Evolutionary conservation across 2,888 invertebrate species (phyloP).

Genomic region (Heteromurus nitidus): DNA sequence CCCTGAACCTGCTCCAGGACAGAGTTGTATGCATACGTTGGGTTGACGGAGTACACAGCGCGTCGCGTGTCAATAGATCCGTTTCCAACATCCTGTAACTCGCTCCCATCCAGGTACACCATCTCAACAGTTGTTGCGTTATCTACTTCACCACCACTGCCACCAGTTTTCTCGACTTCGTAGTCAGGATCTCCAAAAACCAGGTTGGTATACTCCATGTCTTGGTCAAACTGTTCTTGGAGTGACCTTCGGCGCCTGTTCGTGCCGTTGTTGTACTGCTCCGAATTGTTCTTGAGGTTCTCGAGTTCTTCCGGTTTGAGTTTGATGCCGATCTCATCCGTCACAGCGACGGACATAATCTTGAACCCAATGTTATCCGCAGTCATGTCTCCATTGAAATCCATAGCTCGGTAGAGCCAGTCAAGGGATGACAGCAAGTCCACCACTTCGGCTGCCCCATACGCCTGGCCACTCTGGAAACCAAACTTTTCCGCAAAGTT

Average conservation of each 20-base stretch:
- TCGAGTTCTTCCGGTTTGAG: not conserved
- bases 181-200: not conserved
- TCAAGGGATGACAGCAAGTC: constrained; percentile 45
- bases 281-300: not conserved
- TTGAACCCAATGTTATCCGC: constrained; percentile 64
- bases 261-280: not conserved
- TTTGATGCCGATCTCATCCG: constrained; percentile 17
- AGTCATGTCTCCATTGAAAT: constrained; percentile 63
- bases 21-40: constrained; percentile 2
- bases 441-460: constrained; percentile 60
- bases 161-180: not conserved
- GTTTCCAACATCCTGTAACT: not conserved
- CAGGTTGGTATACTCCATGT: not conserved
- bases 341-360: constrained; percentile 39
- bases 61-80: not conserved
- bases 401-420: constrained; percentile 60
- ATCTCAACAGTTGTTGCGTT: not conserved
- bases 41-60: not conserved
- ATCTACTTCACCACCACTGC: not conserved
- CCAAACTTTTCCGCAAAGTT: constrained; percentile 68
- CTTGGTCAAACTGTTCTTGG: not conserved
- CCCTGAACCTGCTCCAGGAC: constrained; percentile 2
- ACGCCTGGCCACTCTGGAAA: constrained; percentile 7
- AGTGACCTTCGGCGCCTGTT: not conserved
- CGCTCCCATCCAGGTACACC: not conserved